phyloP scores from a whole-genome alignment of 2,113 vertebrate genomes.

The Esox niger region DNA sequence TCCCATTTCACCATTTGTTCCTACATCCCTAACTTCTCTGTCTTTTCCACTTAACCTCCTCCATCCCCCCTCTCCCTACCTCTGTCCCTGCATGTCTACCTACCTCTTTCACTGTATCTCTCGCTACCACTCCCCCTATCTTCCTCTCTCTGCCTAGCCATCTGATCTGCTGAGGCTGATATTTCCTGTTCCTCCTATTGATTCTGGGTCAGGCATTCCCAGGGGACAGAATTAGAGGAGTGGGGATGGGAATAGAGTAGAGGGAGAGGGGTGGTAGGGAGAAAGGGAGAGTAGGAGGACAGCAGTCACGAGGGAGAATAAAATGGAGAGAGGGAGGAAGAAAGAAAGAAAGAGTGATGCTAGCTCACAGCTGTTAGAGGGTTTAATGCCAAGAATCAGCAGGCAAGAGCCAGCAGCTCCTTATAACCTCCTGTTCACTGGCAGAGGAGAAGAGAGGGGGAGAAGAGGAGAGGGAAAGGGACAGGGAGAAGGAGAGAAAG shows the following conservation, averaged over 20 bases:
- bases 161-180: slow-evolving; percentile 57
- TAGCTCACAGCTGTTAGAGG: slow-evolving; percentile 33
- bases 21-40: slow-evolving; percentile 13
- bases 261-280: too few species aligned
- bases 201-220: slow-evolving; percentile 74
- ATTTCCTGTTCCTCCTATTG: slow-evolving; percentile 61
- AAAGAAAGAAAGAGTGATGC: neutral
- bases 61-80: slow-evolving; percentile 7
- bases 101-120: neutral
- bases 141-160: neutral
- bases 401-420: neutral
- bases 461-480: neutral
- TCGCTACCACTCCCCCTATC: neutral
- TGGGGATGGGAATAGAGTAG: slow-evolving; percentile 6
- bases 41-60: neutral
- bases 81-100: neutral
- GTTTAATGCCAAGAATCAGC: slow-evolving; percentile 26
- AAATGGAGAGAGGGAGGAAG: neutral
- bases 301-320: neutral
- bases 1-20: neutral
- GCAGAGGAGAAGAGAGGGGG: slow-evolving; percentile 31
- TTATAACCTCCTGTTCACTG: slow-evolving; percentile 11
- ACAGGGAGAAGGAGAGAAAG: neutral
- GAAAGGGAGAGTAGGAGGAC: slow-evolving; percentile 6
- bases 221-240: slow-evolving; percentile 55